Evolutionary conservation across 2,113 vertebrate species (phyloP).

Genomic region (Neopipo cinnamomea): DNA sequence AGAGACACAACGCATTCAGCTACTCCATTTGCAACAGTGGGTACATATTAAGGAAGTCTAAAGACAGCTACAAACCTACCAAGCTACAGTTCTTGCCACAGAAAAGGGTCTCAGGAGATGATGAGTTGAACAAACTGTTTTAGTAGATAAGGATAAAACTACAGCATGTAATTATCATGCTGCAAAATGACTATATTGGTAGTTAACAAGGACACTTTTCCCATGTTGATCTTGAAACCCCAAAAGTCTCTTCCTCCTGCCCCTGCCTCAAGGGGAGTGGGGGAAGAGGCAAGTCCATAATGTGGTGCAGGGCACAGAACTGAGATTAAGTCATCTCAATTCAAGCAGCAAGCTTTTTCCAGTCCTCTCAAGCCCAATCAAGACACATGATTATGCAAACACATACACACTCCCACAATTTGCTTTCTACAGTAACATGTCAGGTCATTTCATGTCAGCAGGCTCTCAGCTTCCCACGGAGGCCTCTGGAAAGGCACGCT

Average conservation of each 20-base stretch:
- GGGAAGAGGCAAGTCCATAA: not conserved
- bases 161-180: not conserved
- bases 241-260: not conserved
- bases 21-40: not conserved
- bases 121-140: not conserved
- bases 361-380: not conserved
- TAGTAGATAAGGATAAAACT: not conserved
- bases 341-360: constrained; percentile 16
- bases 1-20: not conserved
- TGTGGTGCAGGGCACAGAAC: not conserved
- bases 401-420: not conserved
- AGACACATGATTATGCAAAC: not conserved
- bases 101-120: not conserved
- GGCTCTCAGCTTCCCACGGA: not conserved
- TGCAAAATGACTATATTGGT: not conserved
- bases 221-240: not conserved
- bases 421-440: not conserved
- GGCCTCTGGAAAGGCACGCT: not conserved
- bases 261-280: not conserved
- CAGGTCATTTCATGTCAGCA: constrained; percentile 12
- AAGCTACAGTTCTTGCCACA: not conserved
- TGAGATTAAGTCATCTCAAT: not conserved
- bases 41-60: not conserved
- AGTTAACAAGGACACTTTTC: not conserved
- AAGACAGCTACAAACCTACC: not conserved